These are phyloP conservation scores for Drosophila melanica DNA, from an alignment of 1,140 invertebrate species.

Conservation along the genomic window DNA sequence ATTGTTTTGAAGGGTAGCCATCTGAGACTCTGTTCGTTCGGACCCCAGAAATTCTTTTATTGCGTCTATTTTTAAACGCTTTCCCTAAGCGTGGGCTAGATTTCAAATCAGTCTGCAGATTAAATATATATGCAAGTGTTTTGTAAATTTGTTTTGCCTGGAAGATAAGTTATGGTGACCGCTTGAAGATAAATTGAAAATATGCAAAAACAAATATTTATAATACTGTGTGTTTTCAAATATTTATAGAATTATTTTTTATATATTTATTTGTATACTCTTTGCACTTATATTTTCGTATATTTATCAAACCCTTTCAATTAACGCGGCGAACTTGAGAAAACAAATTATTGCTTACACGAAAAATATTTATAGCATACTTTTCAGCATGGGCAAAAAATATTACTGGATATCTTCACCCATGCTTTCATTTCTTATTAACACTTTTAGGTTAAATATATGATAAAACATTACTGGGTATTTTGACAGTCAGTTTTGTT, in stretches of 20 bases:
- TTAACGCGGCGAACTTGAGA: too few relatives aligned
- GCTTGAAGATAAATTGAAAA: too few relatives aligned
- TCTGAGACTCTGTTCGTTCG: neutral
- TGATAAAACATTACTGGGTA: slow-evolving; percentile 3
- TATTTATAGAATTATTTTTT: too few relatives aligned
- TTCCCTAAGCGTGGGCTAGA: neutral
- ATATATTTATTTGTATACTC: too few relatives aligned
- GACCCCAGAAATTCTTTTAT: neutral
- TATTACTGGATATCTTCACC: neutral
- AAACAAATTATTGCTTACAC: too few relatives aligned
- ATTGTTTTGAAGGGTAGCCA: slow-evolving; percentile 18
- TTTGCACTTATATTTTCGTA: neutral
- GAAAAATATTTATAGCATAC: too few relatives aligned
- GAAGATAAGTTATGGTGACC: too few relatives aligned
- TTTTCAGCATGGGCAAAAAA: neutral
- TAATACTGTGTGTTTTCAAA: too few relatives aligned
- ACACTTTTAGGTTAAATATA: neutral
- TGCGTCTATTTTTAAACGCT: neutral
- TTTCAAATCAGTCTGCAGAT: neutral
- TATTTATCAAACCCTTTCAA: too few relatives aligned
- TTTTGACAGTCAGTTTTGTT: neutral
- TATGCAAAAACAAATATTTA: too few relatives aligned
- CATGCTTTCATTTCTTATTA: too few relatives aligned
- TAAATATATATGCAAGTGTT: neutral
- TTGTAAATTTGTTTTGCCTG: too few relatives aligned